Evolutionary conservation across 2,113 vertebrate species (phyloP), one percentile per base, ranked within the genome.

Genomic region (Dicentrarchus labrax): DNA sequence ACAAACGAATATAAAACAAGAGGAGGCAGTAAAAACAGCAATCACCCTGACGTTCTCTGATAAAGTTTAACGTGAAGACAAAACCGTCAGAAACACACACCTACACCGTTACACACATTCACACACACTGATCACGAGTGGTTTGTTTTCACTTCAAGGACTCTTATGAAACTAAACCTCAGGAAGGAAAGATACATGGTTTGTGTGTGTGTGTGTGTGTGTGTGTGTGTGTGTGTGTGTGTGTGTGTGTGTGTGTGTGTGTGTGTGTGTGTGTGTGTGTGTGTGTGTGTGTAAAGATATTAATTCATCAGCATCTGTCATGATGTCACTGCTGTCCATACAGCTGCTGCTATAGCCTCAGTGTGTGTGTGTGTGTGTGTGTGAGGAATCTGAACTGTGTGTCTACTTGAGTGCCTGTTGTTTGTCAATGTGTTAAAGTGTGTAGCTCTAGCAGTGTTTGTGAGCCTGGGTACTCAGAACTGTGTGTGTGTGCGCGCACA

Each of bases 221-320:
- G 12, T 39, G 21, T 56, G n/a, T 47, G 38, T 41, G 19, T 65
- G 54, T 70, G 21, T 17, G 38, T 24, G 41, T 73, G 57, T 15
- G 48, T 56, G 38, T 50, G 21, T 21, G 43, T 69, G 61, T 19
- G 36, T 53, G 51, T 45, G 9, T 30, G 6, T 43, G 21, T 21
- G 43, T 69, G 61, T 19, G 36, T 53, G 51, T 45, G 9, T 30
- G 6, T 43, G 21, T 21, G 43, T 69, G 61, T 19, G 21, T 21
- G 43, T 69, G 61, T 19, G 36, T 53, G 51, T 45, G 9, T 30
- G 6, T 43, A 4, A 39, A 36, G 7, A 30, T 65, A 39, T 41
- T 67, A 16, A 56, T 61, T 78, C 45, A 72, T 76, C 65, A 76
- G 2, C 6, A 3, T 61, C 64, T 73, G 71, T 89, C 51, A 83